phyloP scores from a whole-genome alignment of 2,113 vertebrate genomes.

The Dryoscopus gambensis region DNA sequence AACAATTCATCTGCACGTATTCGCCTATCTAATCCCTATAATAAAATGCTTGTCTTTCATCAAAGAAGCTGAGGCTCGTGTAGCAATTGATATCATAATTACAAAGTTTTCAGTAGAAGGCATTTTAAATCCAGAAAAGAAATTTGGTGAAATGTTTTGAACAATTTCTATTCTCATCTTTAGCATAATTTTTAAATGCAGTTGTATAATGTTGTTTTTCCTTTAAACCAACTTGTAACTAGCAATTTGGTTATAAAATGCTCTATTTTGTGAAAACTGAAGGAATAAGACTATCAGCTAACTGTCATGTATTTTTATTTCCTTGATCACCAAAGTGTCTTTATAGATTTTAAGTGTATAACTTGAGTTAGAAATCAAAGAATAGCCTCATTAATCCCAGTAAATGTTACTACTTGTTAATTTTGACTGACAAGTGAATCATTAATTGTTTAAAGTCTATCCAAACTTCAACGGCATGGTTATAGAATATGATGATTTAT shows the following conservation, averaged over 20 bases:
- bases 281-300: background rate
- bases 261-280: background rate
- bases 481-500: background rate
- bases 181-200: background rate
- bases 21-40: background rate
- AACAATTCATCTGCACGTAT: background rate
- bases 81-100: background rate
- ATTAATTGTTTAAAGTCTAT: background rate
- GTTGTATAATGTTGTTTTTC: background rate
- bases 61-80: fast-evolving
- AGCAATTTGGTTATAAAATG: background rate
- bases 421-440: background rate
- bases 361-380: background rate
- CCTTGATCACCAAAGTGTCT: background rate
- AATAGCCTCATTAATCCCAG: background rate
- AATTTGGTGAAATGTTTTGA: background rate
- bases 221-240: background rate
- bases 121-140: background rate
- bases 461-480: background rate
- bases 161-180: background rate
- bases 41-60: background rate
- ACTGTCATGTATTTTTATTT: background rate
- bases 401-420: background rate
- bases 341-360: background rate
- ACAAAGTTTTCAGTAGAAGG: background rate